Conservation (phyloP, 1,140 invertebrate species). For the Drosophila obscura region DNA sequence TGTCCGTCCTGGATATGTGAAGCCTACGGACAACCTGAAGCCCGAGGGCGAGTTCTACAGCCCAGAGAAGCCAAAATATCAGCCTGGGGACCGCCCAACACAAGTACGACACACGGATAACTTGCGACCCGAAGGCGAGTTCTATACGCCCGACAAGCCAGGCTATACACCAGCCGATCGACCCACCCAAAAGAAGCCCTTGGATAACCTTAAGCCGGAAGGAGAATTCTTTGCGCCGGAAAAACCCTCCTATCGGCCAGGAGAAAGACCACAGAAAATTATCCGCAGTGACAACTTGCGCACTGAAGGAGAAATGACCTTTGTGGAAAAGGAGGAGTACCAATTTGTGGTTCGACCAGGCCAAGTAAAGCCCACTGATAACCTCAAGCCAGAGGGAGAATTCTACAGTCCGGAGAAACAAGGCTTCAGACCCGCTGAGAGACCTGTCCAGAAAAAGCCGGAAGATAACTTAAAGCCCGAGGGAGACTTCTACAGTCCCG, state of each 20-base stretch:
- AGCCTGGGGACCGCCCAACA: slow-evolving; percentile 66
- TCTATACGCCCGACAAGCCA: slow-evolving; percentile 86
- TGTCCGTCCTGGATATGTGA: slow-evolving; percentile 85
- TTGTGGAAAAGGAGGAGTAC: slow-evolving; percentile 83
- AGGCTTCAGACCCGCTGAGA: slow-evolving; percentile 8
- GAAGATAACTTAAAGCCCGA: slow-evolving; percentile 19
- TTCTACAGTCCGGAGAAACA: slow-evolving; percentile 79
- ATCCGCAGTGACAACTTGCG: slow-evolving; percentile 86
- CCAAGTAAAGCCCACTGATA: slow-evolving; percentile 87
- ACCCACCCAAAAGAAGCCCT: slow-evolving; percentile 83
- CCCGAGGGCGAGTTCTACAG: slow-evolving; percentile 87
- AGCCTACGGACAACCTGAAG: slow-evolving; percentile 87
- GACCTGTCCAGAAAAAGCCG: slow-evolving; percentile 4
- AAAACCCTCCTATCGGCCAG: slow-evolving; percentile 84
- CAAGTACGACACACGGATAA: slow-evolving; percentile 86
- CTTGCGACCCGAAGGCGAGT: slow-evolving; percentile 87
- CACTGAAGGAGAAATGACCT: slow-evolving; percentile 86
- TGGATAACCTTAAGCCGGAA: slow-evolving; percentile 86
- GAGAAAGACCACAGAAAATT: slow-evolving; percentile 85
- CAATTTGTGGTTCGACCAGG: slow-evolving; percentile 85
- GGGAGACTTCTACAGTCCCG: slow-evolving; percentile 57
- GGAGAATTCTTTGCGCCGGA: slow-evolving; percentile 85
- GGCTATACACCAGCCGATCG: slow-evolving; percentile 85
- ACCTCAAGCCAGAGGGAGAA: slow-evolving; percentile 86
- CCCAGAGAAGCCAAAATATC: slow-evolving; percentile 70